These are phyloP conservation scores for Hirundichthys speculiger DNA, from an alignment of 2,113 vertebrate genomes.

Conservation along the genomic window DNA sequence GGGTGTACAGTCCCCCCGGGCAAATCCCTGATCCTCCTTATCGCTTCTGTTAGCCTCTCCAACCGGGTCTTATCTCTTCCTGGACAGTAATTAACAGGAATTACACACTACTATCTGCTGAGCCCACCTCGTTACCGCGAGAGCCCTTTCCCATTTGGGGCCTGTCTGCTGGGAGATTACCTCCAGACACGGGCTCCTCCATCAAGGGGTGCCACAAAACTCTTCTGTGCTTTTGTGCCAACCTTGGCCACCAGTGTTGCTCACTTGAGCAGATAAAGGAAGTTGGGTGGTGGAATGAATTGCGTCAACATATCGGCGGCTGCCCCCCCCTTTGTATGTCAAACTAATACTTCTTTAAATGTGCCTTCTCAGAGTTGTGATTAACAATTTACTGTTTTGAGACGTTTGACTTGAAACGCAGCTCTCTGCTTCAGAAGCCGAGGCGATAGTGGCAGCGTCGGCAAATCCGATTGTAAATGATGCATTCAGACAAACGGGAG, in stretches of 20 bases:
- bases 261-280: slow-evolving; percentile 29
- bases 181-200: slow-evolving; percentile 35
- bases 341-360: slow-evolving; percentile 3
- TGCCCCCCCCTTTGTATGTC: not conserved
- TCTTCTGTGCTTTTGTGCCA: slow-evolving; percentile 30
- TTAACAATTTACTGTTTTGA: too few species aligned
- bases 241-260: slow-evolving; percentile 8
- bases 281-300: slow-evolving; percentile 2
- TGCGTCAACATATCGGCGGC: not conserved
- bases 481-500: slow-evolving; percentile 17
- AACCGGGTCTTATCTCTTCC: slow-evolving; percentile 70
- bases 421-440: slow-evolving; percentile 3
- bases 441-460: slow-evolving; percentile 12
- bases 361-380: not conserved
- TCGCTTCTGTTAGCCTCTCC: slow-evolving; percentile 66
- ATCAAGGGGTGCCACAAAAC: slow-evolving; percentile 41
- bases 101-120: slow-evolving; percentile 73
- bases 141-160: slow-evolving; percentile 64
- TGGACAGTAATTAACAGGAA: slow-evolving; percentile 79
- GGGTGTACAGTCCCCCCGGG: slow-evolving; percentile 53
- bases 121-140: slow-evolving; percentile 48
- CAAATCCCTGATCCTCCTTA: slow-evolving; percentile 71
- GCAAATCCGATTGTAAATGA: slow-evolving; percentile 13
- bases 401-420: too few species aligned
- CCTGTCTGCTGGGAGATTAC: slow-evolving; percentile 69